Evolutionary conservation across 2,888 invertebrate species (phyloP).

Genomic region (Hyles lineata): DNA sequence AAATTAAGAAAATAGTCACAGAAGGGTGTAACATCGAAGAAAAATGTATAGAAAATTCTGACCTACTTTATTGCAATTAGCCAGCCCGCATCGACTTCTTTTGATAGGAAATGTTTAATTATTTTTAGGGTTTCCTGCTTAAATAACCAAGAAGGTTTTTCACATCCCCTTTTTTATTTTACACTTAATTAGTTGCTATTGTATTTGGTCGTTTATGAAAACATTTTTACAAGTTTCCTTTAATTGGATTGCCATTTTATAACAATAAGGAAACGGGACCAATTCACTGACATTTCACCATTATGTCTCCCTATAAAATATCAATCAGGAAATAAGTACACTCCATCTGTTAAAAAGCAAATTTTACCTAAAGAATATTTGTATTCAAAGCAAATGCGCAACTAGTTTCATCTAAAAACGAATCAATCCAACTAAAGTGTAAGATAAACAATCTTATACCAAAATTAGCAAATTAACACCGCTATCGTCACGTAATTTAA

Average conservation of each 20-base stretch:
- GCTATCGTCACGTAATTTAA: constrained; percentile 80
- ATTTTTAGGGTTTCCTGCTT: constrained; percentile 18
- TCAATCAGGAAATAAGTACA: background rate
- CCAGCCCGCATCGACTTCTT: constrained; percentile 41
- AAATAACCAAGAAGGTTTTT: background rate
- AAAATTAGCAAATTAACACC: constrained; percentile 76
- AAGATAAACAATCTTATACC: constrained; percentile 40
- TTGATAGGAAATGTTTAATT: constrained; percentile 37
- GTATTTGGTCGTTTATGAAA: background rate
- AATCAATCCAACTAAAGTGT: constrained; percentile 20
- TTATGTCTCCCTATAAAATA: background rate
- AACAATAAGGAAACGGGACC: background rate
- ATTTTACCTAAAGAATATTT: background rate
- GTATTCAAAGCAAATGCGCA: background rate
- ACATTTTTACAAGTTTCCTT: background rate
- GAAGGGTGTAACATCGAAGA: constrained; percentile 27
- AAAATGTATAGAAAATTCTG: constrained; percentile 8
- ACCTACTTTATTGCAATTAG: constrained; percentile 38
- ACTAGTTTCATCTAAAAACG: background rate
- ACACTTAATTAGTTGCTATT: constrained; percentile 8
- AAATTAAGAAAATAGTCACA: constrained; percentile 12
- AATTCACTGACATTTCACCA: background rate
- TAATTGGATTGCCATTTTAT: constrained; percentile 11
- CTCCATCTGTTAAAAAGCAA: background rate
- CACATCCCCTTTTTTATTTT: constrained; percentile 8